Evolutionary conservation across 1,140 invertebrate genomes (phyloP), one percentile per base, ranked within the genome.

Genomic region (Brachionus plicatilis): DNA sequence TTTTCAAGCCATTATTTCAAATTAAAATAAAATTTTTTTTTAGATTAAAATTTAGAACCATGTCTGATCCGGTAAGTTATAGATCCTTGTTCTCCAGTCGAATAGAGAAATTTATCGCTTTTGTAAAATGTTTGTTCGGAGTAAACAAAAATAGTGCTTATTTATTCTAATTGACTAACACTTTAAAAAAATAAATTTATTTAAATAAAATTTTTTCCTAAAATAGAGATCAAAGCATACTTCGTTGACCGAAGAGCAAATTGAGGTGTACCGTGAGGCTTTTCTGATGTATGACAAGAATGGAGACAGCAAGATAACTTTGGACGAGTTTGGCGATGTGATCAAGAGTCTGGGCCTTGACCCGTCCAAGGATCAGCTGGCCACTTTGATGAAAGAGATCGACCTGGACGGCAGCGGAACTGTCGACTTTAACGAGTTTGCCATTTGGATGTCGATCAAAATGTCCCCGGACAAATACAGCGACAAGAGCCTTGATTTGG

Each of bases 401-500:
- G 79, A 82, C 41, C n/a, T 82, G 24, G 79, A 82, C 33, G 65
- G 79, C 24, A 82, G 79, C 45, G 79, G 79, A 12, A 82, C 79
- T 3, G 65, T 82, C 60, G 79, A 82, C 27, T 82, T 82, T 37
- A 82, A 82, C 29, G 79, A 82, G 29, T 82, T 82, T 41, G 79
- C 79, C 50, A 82, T 82, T 17, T 82, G 79, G 79, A 82, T 82
- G 79, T 82, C 79, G 14, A 82, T 82, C 24, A 82, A 82, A 82
- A 82, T 82, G 79, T 82, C 79, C 1, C 79, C 79, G 8, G 79
- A 82, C 41, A 82, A 82, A 27, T 82, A 82, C 12, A 11, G 43
- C 47, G 76, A 82, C 53, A 60, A 68, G 33, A 60, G 50, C 17
- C 14, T 12, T 27, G 79, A 82, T 27, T 82, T 82, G 53, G 79